These are phyloP conservation scores for Thamnophis sirtalis DNA, from an alignment of 2,113 vertebrate genomes.

Conservation along the genomic window DNA sequence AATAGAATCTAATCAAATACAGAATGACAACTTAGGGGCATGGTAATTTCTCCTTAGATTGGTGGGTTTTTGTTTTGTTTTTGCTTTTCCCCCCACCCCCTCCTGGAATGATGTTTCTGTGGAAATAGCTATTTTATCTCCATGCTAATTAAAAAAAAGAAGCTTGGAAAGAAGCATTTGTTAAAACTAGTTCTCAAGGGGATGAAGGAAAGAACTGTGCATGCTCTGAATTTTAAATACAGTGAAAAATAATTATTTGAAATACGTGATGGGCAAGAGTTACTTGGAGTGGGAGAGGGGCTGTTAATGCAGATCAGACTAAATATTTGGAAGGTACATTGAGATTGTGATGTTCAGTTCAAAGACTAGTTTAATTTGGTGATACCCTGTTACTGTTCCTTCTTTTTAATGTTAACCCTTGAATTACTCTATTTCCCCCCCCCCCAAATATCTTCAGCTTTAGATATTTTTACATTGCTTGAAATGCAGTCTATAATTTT, in stretches of 20 bases:
- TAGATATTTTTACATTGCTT: background rate
- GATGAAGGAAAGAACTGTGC: background rate
- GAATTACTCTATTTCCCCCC: background rate
- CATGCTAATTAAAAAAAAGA: constrained; percentile 27
- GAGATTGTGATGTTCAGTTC: background rate
- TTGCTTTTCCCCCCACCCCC: accelerated
- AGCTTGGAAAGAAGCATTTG: constrained; percentile 26
- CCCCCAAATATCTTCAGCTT: background rate
- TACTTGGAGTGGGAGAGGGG: background rate
- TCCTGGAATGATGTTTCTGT: constrained; percentile 1
- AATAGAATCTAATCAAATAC: constrained; percentile 2
- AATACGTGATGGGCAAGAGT: background rate
- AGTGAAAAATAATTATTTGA: background rate
- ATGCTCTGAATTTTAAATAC: constrained; percentile 22
- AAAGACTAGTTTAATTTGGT: background rate
- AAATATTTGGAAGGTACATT: background rate
- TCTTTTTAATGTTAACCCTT: background rate
- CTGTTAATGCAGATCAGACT: background rate
- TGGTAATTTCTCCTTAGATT: background rate
- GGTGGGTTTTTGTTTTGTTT: background rate
- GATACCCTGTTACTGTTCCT: background rate
- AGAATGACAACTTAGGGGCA: constrained; percentile 5
- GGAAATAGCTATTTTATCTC: constrained; percentile 31
- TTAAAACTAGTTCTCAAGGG: background rate
- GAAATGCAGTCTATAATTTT: background rate